A percentile compares a stretch with the other conserved stretches of the same genome.
Conservation (phyloP, 2,113 vertebrate genomes). For the Panthera uncia region DNA sequence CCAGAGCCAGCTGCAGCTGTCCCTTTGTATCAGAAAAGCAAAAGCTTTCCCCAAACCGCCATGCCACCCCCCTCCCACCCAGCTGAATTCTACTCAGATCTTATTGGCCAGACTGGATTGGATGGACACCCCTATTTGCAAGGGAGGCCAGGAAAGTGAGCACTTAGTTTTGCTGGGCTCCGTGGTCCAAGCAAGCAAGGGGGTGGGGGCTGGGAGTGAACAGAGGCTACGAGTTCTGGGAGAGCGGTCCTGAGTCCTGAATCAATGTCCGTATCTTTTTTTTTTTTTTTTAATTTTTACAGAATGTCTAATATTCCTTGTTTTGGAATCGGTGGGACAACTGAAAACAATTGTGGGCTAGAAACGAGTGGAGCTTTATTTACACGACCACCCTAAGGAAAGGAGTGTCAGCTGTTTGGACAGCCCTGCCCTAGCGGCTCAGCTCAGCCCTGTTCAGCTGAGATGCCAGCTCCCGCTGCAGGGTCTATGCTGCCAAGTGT, state of each 20-base stretch:
- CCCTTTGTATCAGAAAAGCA: conserved; percentile 57
- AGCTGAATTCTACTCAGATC: conserved; percentile 21
- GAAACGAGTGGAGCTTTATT: neutral
- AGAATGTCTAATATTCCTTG: neutral
- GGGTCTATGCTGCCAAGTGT: neutral
- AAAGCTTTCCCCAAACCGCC: neutral
- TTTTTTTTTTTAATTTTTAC: neutral
- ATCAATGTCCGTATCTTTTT: neutral
- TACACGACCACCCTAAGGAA: neutral
- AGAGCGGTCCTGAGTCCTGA: neutral
- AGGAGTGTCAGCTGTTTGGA: neutral
- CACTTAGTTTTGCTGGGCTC: neutral
- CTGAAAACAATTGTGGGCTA: neutral
- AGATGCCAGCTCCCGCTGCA: neutral
- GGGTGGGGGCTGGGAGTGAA: neutral
- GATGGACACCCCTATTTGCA: neutral
- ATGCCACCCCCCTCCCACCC: too few relatives aligned
- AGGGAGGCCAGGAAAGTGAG: neutral
- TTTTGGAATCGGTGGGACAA: neutral
- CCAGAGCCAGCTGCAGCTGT: conserved; percentile 59
- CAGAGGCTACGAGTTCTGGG: neutral
- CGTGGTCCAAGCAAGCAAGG: neutral
- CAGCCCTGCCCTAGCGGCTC: neutral
- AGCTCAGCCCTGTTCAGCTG: neutral
- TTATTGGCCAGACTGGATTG: neutral